Evolutionary conservation across 2,888 invertebrate species (phyloP), one percentile per base, ranked within the genome.

Genomic region (Saturnia pavonia): DNA sequence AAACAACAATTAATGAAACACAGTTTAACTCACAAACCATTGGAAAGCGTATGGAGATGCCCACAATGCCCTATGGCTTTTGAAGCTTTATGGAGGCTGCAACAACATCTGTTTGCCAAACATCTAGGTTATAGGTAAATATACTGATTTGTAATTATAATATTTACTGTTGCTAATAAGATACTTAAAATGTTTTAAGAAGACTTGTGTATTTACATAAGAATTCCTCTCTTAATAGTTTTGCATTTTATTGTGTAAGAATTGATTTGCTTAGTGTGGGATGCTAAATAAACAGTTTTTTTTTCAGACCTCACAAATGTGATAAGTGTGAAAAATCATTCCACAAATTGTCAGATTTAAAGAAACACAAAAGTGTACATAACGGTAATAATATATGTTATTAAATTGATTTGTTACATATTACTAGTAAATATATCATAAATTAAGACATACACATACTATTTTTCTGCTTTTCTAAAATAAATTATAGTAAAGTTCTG

Each of bases 1-100:
- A 93, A 93, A 72, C 94, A 93, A 72, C 88, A 90, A 73, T 75
- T 93, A 42, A 91, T 92, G 91, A 92, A 91, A 74, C 93, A 94
- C 72, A 82, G 85, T 9, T 75, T 92, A 12, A 87, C 81, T 0
- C 93, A 93, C 77, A 88, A 91, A 75, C 93, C 93, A 0, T 74
- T 92, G 70, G 87, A 88, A 69, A 77, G 87, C 7, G 89, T 91
- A 60, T 93, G 92, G 92, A 85, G 88, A 51, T 94, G 93, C 72
- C 88, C 89, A 0, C 91, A 92, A 75, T 94, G 93, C 71, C 83
- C 82, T 6, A 85, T 92, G 86, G 83, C 88, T 0, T 93, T 93
- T 75, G 92, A 92, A 68, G 89, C 92, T 0, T 80, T 92, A 1
- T 92, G 89, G 88, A 83, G 91, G 19, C 77, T 93, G 14, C 93